These are phyloP conservation scores for Ethmia dodecea DNA, from an alignment of 2,888 invertebrate species.

Conservation along the genomic window DNA sequence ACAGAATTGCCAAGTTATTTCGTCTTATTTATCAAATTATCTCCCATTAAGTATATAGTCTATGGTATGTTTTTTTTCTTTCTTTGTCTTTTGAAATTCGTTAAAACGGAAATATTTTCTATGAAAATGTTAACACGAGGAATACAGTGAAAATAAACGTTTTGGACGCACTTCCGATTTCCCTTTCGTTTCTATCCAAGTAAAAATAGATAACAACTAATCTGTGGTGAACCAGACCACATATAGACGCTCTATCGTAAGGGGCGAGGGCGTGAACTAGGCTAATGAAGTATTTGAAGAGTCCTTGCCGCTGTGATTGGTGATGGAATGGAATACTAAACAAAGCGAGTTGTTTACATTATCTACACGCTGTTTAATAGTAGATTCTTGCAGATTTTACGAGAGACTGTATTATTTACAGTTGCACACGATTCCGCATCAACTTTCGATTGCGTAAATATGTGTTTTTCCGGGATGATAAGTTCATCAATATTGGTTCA, in stretches of 20 bases:
- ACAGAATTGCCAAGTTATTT: no score
- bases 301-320: constrained; percentile 34
- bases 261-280: constrained; percentile 30
- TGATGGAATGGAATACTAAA: constrained; percentile 51
- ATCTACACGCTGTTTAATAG: constrained; percentile 19
- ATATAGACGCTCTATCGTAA: constrained; percentile 7
- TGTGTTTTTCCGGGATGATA: background rate
- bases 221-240: background rate
- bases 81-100: no score
- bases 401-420: no score
- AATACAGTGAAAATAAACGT: no score
- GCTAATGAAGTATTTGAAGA: constrained; percentile 49
- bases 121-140: no score
- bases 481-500: background rate
- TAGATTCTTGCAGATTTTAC: no score
- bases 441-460: background rate
- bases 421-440: background rate
- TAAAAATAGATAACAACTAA: background rate
- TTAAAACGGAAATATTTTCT: no score
- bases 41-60: no score
- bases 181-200: background rate
- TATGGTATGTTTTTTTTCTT: no score
- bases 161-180: no score
- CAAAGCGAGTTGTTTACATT: constrained; percentile 28
- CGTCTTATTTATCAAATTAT: no score